A percentile compares a stretch with the other conserved stretches of the same genome.
Evolutionary conservation across 2,797 vertebrate species (phyloP).

Genomic region (Xyrichtys novacula): DNA sequence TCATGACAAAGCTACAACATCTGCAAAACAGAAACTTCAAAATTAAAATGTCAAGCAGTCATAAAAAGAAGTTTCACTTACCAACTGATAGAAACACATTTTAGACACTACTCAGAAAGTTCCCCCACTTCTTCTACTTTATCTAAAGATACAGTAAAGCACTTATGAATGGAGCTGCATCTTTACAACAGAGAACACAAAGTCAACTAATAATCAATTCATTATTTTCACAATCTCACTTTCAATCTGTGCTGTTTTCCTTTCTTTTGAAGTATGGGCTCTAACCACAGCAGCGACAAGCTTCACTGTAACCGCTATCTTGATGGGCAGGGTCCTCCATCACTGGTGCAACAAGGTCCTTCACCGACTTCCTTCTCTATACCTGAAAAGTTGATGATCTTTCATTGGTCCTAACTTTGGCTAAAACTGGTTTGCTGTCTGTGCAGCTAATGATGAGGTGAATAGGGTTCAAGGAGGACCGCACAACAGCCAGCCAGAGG

Average conservation of each 20-base stretch:
- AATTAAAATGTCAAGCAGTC: too few species aligned
- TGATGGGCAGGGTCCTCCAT: constrained; percentile 70
- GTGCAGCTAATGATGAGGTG: constrained; percentile 43
- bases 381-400: not conserved
- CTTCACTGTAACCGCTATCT: constrained; percentile 79
- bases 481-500: constrained; percentile 68
- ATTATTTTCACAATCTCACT: not conserved
- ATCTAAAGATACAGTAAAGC: too few species aligned
- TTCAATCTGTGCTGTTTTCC: not conserved
- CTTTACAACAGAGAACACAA: too few species aligned
- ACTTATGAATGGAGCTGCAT: too few species aligned
- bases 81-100: too few species aligned
- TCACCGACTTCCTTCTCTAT: not conserved
- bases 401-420: not conserved
- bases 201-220: too few species aligned
- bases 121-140: too few species aligned
- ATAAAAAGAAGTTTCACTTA: too few species aligned
- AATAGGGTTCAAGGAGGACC: not conserved
- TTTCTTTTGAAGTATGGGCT: constrained; percentile 68
- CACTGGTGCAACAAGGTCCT: constrained; percentile 71
- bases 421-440: constrained; percentile 16
- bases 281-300: constrained; percentile 74
- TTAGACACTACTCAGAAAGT: too few species aligned
- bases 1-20: too few species aligned
- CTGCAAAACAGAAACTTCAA: not conserved